A percentile compares a stretch with the other conserved stretches of the same genome.
phyloP scores from a whole-genome alignment of 1,140 invertebrate species.

The Dicyema japonicum region DNA sequence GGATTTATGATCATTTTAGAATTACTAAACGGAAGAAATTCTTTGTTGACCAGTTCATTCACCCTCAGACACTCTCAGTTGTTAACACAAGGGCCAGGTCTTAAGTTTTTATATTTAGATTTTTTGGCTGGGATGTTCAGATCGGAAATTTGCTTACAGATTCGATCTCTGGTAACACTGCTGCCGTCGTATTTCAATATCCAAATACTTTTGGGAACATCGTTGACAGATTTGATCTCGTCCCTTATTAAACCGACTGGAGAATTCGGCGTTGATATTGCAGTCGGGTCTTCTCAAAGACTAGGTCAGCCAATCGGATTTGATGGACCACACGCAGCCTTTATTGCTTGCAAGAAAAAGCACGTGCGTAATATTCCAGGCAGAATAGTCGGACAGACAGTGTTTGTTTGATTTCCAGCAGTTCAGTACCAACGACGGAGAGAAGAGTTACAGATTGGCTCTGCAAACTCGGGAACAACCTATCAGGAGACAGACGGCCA shows the following conservation, averaged over 20 bases:
- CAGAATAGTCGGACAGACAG: slow-evolving; percentile 72
- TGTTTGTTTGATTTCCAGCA: slow-evolving; percentile 23
- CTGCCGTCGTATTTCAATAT: too few relatives aligned
- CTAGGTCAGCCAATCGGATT: slow-evolving; percentile 54
- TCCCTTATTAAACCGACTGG: slow-evolving; percentile 55
- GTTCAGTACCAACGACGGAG: slow-evolving; percentile 44
- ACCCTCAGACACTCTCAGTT: slow-evolving; percentile 70
- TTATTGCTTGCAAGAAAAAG: slow-evolving; percentile 41
- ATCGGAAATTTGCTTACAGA: slow-evolving; percentile 5
- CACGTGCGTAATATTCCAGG: slow-evolving; percentile 72
- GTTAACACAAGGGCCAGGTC: slow-evolving; percentile 47
- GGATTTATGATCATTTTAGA: slow-evolving; percentile 21
- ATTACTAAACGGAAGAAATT: slow-evolving; percentile 54
- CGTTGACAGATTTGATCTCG: too few relatives aligned
- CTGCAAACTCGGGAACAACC: slow-evolving; percentile 92
- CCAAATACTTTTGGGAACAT: too few relatives aligned
- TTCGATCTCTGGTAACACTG: slow-evolving; percentile 46
- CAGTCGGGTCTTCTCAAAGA: slow-evolving; percentile 67
- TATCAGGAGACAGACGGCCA: slow-evolving; percentile 81
- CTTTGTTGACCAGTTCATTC: slow-evolving; percentile 48
- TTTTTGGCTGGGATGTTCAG: too few relatives aligned
- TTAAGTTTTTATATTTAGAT: slow-evolving; percentile 1
- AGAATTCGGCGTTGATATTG: slow-evolving; percentile 65
- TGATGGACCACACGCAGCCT: slow-evolving; percentile 51
- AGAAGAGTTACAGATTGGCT: slow-evolving; percentile 57